Evolutionary conservation across 2,113 vertebrate species (phyloP).

Genomic region (Andinoacara biseriatus): DNA sequence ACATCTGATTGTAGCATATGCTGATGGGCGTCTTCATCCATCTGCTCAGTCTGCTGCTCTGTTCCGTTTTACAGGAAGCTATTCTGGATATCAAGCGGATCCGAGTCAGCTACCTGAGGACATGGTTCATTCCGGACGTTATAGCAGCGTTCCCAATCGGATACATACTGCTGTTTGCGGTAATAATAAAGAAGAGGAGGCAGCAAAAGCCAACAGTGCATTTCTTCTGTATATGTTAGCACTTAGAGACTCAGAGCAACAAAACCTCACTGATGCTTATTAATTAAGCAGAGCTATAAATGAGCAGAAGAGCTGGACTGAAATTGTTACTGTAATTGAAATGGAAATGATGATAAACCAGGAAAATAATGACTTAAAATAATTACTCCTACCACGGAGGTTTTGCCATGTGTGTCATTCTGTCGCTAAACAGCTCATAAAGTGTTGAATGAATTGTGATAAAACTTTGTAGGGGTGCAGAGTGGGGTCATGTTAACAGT

Average conservation of each 20-base stretch:
- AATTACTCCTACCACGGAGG: no score
- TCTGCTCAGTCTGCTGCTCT: constrained; percentile 33
- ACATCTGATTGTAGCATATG: background rate
- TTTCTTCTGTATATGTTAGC: background rate
- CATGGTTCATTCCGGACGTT: constrained; percentile 80
- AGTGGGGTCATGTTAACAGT: no score
- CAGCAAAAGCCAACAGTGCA: background rate
- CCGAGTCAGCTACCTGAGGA: constrained; percentile 76
- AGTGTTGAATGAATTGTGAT: no score
- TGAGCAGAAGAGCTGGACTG: background rate
- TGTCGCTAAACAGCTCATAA: no score
- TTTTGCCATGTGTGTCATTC: no score
- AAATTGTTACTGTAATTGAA: background rate
- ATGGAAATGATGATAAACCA: background rate
- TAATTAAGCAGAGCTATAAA: background rate
- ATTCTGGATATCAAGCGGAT: constrained; percentile 80
- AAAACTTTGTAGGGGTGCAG: no score
- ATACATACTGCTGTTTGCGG: constrained; percentile 79
- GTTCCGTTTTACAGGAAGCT: constrained; percentile 67
- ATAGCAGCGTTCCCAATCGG: constrained; percentile 82
- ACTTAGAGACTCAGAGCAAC: background rate
- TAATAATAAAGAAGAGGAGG: constrained; percentile 54
- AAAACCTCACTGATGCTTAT: background rate
- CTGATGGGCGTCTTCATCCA: constrained; percentile 27
- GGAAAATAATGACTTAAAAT: background rate